Conservation (phyloP, 1,140 invertebrate genomes). For the Lucilia cuprina region DNA sequence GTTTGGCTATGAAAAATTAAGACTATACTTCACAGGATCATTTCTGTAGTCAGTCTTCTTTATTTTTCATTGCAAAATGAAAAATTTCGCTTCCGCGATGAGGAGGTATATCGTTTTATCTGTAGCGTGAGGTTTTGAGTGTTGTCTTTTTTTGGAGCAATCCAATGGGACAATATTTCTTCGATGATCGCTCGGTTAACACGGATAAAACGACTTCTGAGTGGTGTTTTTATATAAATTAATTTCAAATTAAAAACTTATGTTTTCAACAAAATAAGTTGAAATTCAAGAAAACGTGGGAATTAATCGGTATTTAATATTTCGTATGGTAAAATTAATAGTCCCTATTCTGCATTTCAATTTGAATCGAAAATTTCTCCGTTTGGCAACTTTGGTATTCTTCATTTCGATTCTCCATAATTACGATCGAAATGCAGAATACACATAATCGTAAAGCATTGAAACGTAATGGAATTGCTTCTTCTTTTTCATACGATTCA, state of each 20-base stretch:
- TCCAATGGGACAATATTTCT: constrained; percentile 23
- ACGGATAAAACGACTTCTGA: constrained; percentile 59
- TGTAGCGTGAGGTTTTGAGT: constrained; percentile 54
- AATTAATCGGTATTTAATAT: no score
- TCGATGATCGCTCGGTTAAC: constrained; percentile 40
- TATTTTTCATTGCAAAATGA: constrained; percentile 50
- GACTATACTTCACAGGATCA: constrained; percentile 61
- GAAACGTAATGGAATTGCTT: no score
- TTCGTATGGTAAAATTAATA: no score
- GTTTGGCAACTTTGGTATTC: no score
- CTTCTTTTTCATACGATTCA: no score
- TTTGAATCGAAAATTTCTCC: no score
- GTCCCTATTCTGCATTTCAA: no score
- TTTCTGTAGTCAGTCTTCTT: constrained; percentile 60
- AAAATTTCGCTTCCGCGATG: constrained; percentile 49
- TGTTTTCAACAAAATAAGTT: neutral
- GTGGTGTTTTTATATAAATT: constrained; percentile 43
- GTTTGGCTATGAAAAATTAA: constrained; percentile 42
- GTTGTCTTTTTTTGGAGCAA: constrained; percentile 14
- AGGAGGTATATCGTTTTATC: constrained; percentile 55
- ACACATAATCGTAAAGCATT: no score
- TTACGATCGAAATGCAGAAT: no score
- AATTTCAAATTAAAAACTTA: neutral
- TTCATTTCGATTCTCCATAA: no score
- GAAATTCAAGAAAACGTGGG: no score